Evolutionary conservation across 2,113 vertebrate species (phyloP).

Genomic region (Hippoglossus stenolepis): DNA sequence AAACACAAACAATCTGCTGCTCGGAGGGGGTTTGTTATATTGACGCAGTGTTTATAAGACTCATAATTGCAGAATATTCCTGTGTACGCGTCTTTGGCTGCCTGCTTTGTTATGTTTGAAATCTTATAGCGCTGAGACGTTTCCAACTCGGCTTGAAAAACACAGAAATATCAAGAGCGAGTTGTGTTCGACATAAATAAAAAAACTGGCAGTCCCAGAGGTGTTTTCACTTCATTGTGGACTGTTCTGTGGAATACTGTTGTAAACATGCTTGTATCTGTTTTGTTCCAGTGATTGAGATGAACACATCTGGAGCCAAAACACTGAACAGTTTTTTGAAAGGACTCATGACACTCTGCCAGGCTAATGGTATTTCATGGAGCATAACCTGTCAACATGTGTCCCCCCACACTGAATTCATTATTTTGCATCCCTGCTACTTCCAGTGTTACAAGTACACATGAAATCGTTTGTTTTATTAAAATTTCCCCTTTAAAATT

Average conservation of each 20-base stretch:
- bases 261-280: not conserved
- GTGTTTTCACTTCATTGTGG: conserved; percentile 45
- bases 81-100: conserved; percentile 49
- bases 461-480: not conserved
- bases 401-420: not conserved
- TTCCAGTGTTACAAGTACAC: not conserved
- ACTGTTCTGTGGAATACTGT: conserved; percentile 21
- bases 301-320: not conserved
- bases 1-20: conserved; percentile 76
- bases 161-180: conserved; percentile 46
- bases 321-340: not conserved
- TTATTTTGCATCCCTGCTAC: not conserved
- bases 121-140: conserved; percentile 43
- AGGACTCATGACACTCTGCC: conserved; percentile 1
- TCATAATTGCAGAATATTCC: conserved; percentile 70
- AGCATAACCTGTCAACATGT: not conserved
- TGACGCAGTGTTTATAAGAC: conserved; percentile 67
- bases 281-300: conserved; percentile 31
- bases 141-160: conserved; percentile 51
- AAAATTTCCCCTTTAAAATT: not conserved
- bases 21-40: conserved; percentile 55
- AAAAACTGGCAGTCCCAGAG: conserved; percentile 30
- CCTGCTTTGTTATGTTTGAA: conserved; percentile 56
- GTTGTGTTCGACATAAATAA: conserved; percentile 46
- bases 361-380: conserved; percentile 19